These are phyloP conservation scores for Olivierus martensii DNA, from an alignment of 1,140 invertebrate genomes.

Conservation along the genomic window DNA sequence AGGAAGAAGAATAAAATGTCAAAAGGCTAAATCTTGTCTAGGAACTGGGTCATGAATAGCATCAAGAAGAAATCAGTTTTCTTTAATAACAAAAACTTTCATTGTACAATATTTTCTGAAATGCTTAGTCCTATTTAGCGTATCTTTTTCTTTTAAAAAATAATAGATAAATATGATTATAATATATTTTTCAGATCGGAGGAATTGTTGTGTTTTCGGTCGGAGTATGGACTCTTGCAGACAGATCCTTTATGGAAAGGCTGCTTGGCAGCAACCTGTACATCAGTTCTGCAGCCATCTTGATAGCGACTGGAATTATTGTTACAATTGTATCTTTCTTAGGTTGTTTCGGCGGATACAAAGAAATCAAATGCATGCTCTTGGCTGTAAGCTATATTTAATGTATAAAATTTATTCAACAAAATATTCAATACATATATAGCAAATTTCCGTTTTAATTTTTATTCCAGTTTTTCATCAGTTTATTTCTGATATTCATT, in stretches of 20 bases:
- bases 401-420: not conserved
- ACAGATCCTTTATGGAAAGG: constrained; percentile 64
- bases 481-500: constrained; percentile 70
- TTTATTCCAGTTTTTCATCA: constrained; percentile 65
- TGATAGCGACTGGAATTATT: constrained; percentile 59
- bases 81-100: no score
- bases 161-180: not conserved
- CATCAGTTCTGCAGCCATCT: constrained; percentile 60
- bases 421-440: no score
- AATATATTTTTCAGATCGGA: constrained; percentile 46
- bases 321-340: constrained; percentile 64
- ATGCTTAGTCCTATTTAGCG: no score
- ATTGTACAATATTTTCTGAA: no score
- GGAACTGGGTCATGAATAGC: no score
- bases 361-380: constrained; percentile 76
- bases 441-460: no score
- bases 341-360: constrained; percentile 68
- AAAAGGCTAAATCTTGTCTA: no score
- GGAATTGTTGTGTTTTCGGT: constrained; percentile 55
- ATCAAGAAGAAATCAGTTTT: no score
- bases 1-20: no score
- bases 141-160: no score
- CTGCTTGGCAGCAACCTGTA: constrained; percentile 68
- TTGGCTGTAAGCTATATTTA: constrained; percentile 48
- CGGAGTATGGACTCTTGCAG: constrained; percentile 62